A percentile compares a stretch with the other conserved stretches of the same genome.
Evolutionary conservation across 92 coral and sea anemone genomes (phyloP).

Genomic region (Pocillopora grandis): DNA sequence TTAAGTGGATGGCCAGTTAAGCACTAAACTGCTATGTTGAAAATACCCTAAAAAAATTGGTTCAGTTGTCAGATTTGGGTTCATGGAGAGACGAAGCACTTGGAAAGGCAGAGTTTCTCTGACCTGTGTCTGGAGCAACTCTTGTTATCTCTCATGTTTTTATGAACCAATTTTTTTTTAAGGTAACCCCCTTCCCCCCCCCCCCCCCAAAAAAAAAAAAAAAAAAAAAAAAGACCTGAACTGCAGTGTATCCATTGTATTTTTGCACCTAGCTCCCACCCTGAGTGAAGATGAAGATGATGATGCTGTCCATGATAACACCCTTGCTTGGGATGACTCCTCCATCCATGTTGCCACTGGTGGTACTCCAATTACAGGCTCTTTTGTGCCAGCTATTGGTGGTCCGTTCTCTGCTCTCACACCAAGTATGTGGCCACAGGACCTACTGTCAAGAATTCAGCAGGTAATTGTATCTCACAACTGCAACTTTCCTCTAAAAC

Average conservation of each 20-base stretch:
- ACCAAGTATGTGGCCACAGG: conserved; percentile 99
- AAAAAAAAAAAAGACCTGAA: neutral
- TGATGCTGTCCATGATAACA: conserved; percentile 77
- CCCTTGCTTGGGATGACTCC: conserved; percentile 97
- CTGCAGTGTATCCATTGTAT: neutral
- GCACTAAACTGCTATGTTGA: no score
- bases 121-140: no score
- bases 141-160: no score
- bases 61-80: no score
- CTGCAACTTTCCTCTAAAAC: neutral
- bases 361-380: conserved; percentile 92
- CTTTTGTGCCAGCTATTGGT: conserved; percentile 97
- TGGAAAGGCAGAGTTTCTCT: no score
- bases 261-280: conserved; percentile 67
- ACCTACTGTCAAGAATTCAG: conserved; percentile 94
- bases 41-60: no score
- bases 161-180: no score
- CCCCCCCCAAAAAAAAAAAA: no score
- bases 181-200: no score
- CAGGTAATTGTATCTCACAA: conserved; percentile 59
- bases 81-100: no score
- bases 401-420: conserved; percentile 99
- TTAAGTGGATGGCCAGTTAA: no score
- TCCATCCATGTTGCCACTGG: conserved; percentile 88
- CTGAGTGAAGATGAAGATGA: conserved; percentile 91